Base-by-base conservation (phyloP, 35 echinoderm and acorn worm species). In the Heliocidaris erythrogramma region DNA sequence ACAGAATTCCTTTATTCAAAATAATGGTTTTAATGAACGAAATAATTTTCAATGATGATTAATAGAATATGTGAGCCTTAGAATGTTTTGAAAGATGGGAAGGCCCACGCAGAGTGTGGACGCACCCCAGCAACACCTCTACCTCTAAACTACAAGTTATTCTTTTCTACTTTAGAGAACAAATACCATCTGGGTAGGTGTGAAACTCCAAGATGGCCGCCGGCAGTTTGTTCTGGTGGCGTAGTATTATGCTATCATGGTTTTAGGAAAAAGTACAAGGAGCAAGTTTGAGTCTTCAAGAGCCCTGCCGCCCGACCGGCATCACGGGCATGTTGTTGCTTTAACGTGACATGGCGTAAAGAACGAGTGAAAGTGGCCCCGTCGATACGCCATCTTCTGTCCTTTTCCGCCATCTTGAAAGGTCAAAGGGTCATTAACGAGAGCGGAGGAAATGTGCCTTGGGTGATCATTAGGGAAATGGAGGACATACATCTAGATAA, bases 401-500 rank as follows among this genome's bases (percentile, higher is more conserved):
- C 91, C n/a, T 12, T 59, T 48, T 48, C 91, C 29, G 47, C 48
- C 91, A 92, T 92, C 91, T 59, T 59, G 87, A 89, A 92, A 92
- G 91, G 91, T 92, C 31, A 92, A 53, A 92, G 50, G 91, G 91
- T 92, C 91, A 92, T 30, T 30, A 30, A 48, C 50, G 48, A 92
- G 49, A 48, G 91, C 91, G 91, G 29, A n/a, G 48, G 87, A 92
- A 56, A 24, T 59, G 10, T 30, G 48, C 91, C 91, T 92, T 92
- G 27, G 91, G 91, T 42, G 47, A 92, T 92, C 31, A 92, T 92
- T 92, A 92, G 87, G 87, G 31, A 30, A 48, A 89, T 89, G 87
- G 65, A 78, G 27, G 4, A 78, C n/a, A 78, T 78, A 78, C n/a
- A 78, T 78, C 18, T 78, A 18, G 18, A 27, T 78, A n/a, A n/a